A percentile compares a stretch with the other conserved stretches of the same genome.
Evolutionary conservation across 2,888 invertebrate genomes (phyloP).

Genomic region (Geotrupes spiniger): DNA sequence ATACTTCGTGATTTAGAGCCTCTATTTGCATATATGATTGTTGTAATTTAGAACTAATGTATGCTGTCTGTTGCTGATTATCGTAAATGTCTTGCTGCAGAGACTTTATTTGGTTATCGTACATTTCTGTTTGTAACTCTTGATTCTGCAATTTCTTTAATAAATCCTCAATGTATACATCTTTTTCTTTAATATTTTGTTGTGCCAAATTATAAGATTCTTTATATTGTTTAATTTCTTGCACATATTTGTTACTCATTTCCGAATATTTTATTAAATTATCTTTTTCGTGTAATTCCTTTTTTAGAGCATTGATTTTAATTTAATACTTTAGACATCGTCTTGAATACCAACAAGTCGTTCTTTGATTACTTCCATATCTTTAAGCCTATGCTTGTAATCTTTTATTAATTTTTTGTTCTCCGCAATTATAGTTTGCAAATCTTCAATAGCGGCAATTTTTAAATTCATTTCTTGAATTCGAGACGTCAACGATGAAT

Average conservation of each 20-base stretch:
- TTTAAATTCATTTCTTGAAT: slow-evolving; percentile 12
- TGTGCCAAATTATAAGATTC: not conserved
- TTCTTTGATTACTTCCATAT: not conserved
- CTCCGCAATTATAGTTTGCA: not conserved
- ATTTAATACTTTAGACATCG: slow-evolving; percentile 4
- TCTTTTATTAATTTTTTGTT: slow-evolving; percentile 4
- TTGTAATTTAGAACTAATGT: slow-evolving; percentile 26
- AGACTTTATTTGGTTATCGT: slow-evolving; percentile 34
- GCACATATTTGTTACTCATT: not conserved
- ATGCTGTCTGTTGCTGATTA: slow-evolving; percentile 28
- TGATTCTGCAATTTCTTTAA: slow-evolving; percentile 7
- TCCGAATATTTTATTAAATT: not conserved
- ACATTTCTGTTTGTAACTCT: slow-evolving; percentile 30
- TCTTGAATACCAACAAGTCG: not conserved
- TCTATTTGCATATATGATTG: slow-evolving; percentile 31
- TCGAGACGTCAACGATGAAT: slow-evolving; percentile 10
- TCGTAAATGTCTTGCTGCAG: slow-evolving; percentile 33
- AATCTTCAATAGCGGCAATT: not conserved
- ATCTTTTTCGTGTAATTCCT: slow-evolving; percentile 8
- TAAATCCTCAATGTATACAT: slow-evolving; percentile 13
- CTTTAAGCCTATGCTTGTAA: not conserved
- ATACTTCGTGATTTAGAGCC: slow-evolving; percentile 28
- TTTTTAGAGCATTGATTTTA: not conserved
- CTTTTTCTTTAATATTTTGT: slow-evolving; percentile 21
- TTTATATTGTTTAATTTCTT: slow-evolving; percentile 5